These are phyloP conservation scores for Deilephila elpenor DNA, from an alignment of 2,888 invertebrate genomes.

Conservation along the genomic window DNA sequence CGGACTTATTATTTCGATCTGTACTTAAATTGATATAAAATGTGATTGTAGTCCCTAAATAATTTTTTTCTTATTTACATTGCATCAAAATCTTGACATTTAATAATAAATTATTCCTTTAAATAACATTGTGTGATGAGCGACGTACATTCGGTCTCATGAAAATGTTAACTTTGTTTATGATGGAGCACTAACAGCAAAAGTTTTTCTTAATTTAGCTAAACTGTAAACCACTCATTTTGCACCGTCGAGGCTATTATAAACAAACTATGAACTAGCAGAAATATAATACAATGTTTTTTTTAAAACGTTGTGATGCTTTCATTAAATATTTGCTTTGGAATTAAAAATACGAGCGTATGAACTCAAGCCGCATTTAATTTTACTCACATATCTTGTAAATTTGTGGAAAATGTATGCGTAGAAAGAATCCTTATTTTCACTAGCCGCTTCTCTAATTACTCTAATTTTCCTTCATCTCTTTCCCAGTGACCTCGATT, in stretches of 20 bases:
- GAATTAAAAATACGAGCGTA: not conserved
- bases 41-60: no score
- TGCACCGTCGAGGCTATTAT: not conserved
- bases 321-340: not conserved
- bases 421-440: not conserved
- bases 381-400: not conserved
- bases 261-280: not conserved
- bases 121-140: no score
- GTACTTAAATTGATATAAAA: no score
- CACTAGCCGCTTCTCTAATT: not conserved
- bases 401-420: not conserved
- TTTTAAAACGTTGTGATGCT: not conserved
- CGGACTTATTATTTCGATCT: no score
- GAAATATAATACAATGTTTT: not conserved
- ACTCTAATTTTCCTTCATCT: not conserved
- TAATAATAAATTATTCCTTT: no score
- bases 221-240: not conserved
- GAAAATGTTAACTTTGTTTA: not conserved
- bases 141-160: no score
- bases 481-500: not conserved
- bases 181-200: not conserved
- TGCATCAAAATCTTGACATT: no score
- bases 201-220: slow-evolving; percentile 1
- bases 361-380: not conserved
- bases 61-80: no score